Conservation (phyloP, 2,888 invertebrate species). For the Oligia strigilis region DNA sequence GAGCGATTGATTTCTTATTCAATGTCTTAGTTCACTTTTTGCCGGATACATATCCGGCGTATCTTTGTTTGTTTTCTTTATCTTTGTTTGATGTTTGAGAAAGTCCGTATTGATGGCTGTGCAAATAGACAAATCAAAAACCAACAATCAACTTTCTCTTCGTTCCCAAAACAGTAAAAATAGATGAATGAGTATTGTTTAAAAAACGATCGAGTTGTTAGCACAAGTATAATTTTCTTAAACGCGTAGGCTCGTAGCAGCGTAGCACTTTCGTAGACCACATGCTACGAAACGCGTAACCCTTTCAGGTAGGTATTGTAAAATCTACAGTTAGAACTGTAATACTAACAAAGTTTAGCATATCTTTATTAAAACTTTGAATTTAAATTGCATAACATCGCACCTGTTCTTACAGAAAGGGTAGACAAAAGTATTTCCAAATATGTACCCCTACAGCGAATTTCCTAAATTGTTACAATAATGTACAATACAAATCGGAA, state of each 20-base stretch:
- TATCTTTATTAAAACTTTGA: background rate
- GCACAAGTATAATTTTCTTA: background rate
- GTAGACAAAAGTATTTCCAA: background rate
- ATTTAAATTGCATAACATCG: background rate
- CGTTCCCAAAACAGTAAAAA: conserved; percentile 10
- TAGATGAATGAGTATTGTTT: conserved; percentile 23
- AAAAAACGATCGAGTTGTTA: conserved; percentile 8
- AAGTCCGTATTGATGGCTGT: conserved; percentile 49
- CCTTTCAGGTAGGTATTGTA: background rate
- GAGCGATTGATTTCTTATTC: conserved; percentile 48
- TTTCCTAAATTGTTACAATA: background rate
- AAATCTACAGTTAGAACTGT: background rate
- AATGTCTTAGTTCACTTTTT: conserved; percentile 60
- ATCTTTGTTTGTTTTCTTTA: conserved; percentile 54
- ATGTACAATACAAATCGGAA: background rate
- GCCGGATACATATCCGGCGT: conserved; percentile 55
- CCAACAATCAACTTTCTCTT: conserved; percentile 32
- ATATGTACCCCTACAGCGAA: background rate
- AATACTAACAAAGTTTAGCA: too few species aligned
- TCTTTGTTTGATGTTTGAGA: conserved; percentile 61
- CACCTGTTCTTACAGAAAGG: too few species aligned
- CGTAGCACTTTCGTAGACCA: conserved; percentile 68
- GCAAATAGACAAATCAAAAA: conserved; percentile 34
- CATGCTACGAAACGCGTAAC: conserved; percentile 55
- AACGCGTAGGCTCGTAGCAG: conserved; percentile 27